Evolutionary conservation across 2,888 invertebrate genomes (phyloP).

Genomic region (Idaea dimidiata): DNA sequence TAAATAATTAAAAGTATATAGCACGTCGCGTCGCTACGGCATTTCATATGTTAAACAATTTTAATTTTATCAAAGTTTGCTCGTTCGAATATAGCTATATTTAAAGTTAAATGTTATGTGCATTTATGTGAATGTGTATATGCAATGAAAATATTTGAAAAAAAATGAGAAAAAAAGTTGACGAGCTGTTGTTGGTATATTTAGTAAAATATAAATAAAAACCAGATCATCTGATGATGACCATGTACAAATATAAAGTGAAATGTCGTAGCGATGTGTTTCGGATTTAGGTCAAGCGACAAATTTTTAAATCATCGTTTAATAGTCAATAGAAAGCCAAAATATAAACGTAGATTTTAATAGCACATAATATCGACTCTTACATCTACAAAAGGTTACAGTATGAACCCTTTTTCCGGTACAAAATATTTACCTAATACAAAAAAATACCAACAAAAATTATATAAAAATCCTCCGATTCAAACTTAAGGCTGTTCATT

Average conservation of each 20-base stretch:
- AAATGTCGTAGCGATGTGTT: slow-evolving; percentile 56
- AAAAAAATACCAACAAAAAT: slow-evolving; percentile 47
- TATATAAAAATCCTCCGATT: slow-evolving; percentile 63
- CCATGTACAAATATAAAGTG: slow-evolving; percentile 84
- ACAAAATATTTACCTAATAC: slow-evolving; percentile 69
- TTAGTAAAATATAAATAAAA: slow-evolving; percentile 76
- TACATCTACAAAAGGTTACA: slow-evolving; percentile 25
- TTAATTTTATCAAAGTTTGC: slow-evolving; percentile 81
- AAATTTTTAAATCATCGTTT: slow-evolving; percentile 69
- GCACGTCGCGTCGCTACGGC: slow-evolving; percentile 52
- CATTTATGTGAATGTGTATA: slow-evolving; percentile 59
- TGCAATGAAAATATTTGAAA: slow-evolving; percentile 62
- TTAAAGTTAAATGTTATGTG: slow-evolving; percentile 68
- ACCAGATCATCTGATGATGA: slow-evolving; percentile 86
- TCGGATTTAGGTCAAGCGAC: slow-evolving; percentile 52
- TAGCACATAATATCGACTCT: slow-evolving; percentile 50
- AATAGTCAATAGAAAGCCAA: slow-evolving; percentile 78
- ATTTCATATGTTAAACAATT: slow-evolving; percentile 77
- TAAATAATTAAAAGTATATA: slow-evolving; percentile 28
- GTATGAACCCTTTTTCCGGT: slow-evolving; percentile 60
- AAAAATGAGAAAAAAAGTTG: slow-evolving; percentile 47
- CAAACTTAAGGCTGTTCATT: slow-evolving; percentile 62
- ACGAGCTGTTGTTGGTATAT: slow-evolving; percentile 81
- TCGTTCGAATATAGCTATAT: slow-evolving; percentile 80
- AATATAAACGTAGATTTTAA: slow-evolving; percentile 53